Base-by-base conservation (phyloP, 2,113 vertebrate species). In the Hippocampus guttulatus region DNA sequence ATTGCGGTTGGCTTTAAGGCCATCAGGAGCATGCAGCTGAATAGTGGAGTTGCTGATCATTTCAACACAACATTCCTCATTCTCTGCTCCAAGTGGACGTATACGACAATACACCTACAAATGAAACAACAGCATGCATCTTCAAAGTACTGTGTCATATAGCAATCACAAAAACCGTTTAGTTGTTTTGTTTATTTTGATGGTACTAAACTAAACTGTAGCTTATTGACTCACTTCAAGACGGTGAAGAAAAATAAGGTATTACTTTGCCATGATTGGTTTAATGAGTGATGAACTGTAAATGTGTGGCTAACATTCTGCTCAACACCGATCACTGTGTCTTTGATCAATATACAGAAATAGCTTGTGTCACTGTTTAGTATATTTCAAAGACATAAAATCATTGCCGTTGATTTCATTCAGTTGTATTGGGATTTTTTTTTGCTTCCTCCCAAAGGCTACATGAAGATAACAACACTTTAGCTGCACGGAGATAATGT, bases 11-110 rank as follows among this genome's bases (percentile, higher is more conserved):
- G 94, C 88, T 65, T 94, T 92, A 25, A 91, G 93, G 0, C 97
- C 95, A 66, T 98, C 96, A 9, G 96, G 96, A 0, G 95, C 92
- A 63, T 98, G 97, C 10, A 99, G 89, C 87, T 98, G 97, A 75
- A 99, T 93, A 0, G 94, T 96, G 21, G 89, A 92, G 69, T 84
- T 93, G 77, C 79, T 97, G 81, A 99, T 93, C 78, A 98, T 95
- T 83, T 99, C 96, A 68, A 99, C 88, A 80, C 95, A 99, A 69
- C 93, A 93, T 49, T 98, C 95, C 25, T 93, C 93, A 27, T 95
- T 91, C 0, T 91, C 69, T 0, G 84, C 25, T 80, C 92, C 87
- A 14, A 96, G 92, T 0, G 97, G 96, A 12, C 96, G 93, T 71
- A 95, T 93, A 14, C 97, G 93, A 45, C 96, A 99, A 85, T 96